A percentile compares a stretch with the other conserved stretches of the same genome.
phyloP scores from a whole-genome alignment of 2,797 vertebrate genomes.

The Pelodytes ibericus region DNA sequence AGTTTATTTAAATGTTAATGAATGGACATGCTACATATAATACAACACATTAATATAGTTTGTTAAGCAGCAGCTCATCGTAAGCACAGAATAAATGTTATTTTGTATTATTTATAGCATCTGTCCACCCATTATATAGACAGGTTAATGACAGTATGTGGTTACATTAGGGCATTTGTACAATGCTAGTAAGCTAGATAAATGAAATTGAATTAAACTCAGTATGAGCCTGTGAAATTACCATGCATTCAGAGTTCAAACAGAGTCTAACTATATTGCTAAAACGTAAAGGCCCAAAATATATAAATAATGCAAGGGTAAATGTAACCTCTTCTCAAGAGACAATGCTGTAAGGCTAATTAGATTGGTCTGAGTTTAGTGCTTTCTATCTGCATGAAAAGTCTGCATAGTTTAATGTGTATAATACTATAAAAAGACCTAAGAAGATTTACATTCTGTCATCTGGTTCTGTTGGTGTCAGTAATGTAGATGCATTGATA shows the following conservation, averaged over 20 bases:
- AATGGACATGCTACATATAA: background rate
- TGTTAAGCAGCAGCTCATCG: slow-evolving; percentile 29
- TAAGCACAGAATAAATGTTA: slow-evolving; percentile 23
- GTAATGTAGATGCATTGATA: slow-evolving; percentile 11
- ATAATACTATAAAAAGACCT: slow-evolving; percentile 34
- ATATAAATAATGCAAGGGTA: slow-evolving; percentile 50
- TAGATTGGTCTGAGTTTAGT: slow-evolving; percentile 45
- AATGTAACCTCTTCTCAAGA: slow-evolving; percentile 48
- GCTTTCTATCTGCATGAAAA: slow-evolving; percentile 39
- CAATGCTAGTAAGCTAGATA: slow-evolving; percentile 38
- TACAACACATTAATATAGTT: slow-evolving; percentile 22
- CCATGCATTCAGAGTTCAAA: slow-evolving; percentile 50
- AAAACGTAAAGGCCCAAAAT: slow-evolving; percentile 50
- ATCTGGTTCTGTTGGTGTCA: slow-evolving; percentile 11
- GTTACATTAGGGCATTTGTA: slow-evolving; percentile 39
- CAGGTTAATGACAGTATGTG: slow-evolving; percentile 49
- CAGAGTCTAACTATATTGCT: slow-evolving; percentile 49
- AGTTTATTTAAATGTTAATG: background rate
- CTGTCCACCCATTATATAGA: slow-evolving; percentile 38
- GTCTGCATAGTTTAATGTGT: slow-evolving; percentile 38
- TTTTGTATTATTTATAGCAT: slow-evolving; percentile 46
- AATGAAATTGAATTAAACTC: slow-evolving; percentile 52
- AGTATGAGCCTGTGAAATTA: slow-evolving; percentile 46
- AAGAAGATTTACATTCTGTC: slow-evolving; percentile 11
- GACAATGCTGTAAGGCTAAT: slow-evolving; percentile 46